Base-by-base conservation (phyloP, 2,888 invertebrate genomes). In the Incurvaria masculella region DNA sequence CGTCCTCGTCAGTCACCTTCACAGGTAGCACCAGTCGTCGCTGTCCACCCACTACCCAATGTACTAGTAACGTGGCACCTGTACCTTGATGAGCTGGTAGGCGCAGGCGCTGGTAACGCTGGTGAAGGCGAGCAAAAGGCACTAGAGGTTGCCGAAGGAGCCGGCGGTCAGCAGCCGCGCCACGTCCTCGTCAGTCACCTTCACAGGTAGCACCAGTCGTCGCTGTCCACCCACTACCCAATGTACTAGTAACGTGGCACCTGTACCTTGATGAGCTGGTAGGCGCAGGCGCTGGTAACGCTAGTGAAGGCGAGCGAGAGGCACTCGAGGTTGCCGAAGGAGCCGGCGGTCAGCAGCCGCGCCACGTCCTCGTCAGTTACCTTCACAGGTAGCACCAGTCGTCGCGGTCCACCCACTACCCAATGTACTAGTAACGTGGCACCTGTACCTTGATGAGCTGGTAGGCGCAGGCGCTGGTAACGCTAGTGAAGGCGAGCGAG, bases 1-100 rank as follows among this genome's bases (percentile, higher is more conserved):
- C 83, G 60, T 91, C 91, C 1, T 81, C 84, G 65, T 91, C 91
- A 1, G 90, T 91, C 8, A 89, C 89, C 41, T 88, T 84, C 52
- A 87, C 87, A 20, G 91, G 90, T 53, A 91, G 68, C 39, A 89
- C 88, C 58, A 91, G 67, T 55, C 87, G 86, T 48, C 83, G 80
- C 1, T 90, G 90, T 2, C 91, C 91, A 27, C 90, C 90, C 68
- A 88, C 88, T n/a, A n/a, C n/a, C n/a, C n/a, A n/a, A n/a, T n/a
- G n/a, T n/a, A n/a, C n/a, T n/a, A n/a, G n/a, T n/a, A n/a, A n/a
- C n/a, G n/a, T n/a, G n/a, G n/a, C n/a, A n/a, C n/a, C n/a, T n/a
- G n/a, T 54, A 76, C 79, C 70, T 90, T 89, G 59, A 91, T 89
- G 49, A 91, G 81, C 61, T 89, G 87, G 55, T 87, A 83, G 16